phyloP scores from a whole-genome alignment of 2,888 invertebrate genomes.

The Apamea monoglypha region DNA sequence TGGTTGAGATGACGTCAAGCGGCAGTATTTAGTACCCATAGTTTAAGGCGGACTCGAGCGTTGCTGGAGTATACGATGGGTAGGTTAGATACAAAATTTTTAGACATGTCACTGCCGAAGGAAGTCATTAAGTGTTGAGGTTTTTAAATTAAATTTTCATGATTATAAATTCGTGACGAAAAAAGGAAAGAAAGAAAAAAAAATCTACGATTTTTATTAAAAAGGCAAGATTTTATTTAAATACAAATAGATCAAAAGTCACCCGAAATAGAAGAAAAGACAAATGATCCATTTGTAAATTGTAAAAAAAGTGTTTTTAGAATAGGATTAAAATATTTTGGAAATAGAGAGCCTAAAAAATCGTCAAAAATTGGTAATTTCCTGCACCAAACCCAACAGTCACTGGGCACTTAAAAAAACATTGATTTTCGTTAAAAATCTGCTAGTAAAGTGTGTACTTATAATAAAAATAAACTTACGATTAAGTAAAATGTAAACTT shows the following conservation, averaged over 20 bases:
- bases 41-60: slow-evolving; percentile 56
- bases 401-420: slow-evolving; percentile 59
- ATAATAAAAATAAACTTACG: slow-evolving; percentile 62
- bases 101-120: slow-evolving; percentile 33
- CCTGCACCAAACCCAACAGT: slow-evolving; percentile 50
- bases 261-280: slow-evolving; percentile 52
- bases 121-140: not conserved
- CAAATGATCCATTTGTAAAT: slow-evolving; percentile 36
- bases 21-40: slow-evolving; percentile 49
- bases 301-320: not conserved
- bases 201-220: not conserved
- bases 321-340: not conserved
- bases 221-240: not conserved
- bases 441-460: slow-evolving; percentile 64
- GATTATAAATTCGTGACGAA: slow-evolving; percentile 29
- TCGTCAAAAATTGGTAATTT: slow-evolving; percentile 28
- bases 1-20: slow-evolving; percentile 32
- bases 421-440: slow-evolving; percentile 50
- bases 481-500: slow-evolving; percentile 65
- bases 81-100: slow-evolving; percentile 31
- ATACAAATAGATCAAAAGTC: slow-evolving; percentile 32
- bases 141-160: slow-evolving; percentile 30
- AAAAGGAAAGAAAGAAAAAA: not conserved
- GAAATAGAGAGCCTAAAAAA: slow-evolving; percentile 45
- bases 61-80: slow-evolving; percentile 52